These are phyloP conservation scores for Microplitis demolitor DNA, from an alignment of 1,140 invertebrate genomes.

Conservation along the genomic window DNA sequence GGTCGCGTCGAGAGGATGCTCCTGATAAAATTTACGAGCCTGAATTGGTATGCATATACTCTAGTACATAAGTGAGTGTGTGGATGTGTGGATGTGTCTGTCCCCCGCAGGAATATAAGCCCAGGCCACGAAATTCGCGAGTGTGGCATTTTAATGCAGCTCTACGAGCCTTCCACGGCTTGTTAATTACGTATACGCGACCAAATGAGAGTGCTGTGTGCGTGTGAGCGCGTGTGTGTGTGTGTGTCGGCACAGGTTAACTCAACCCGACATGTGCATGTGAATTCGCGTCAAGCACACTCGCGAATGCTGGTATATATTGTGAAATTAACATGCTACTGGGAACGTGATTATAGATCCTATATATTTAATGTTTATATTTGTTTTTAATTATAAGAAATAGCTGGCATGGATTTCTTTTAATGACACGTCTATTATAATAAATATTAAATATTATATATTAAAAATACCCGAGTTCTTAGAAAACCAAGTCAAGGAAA, in stretches of 20 bases:
- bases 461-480: neutral
- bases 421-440: neutral
- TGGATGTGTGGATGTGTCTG: too few species aligned
- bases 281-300: conserved; percentile 10
- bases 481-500: neutral
- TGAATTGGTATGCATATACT: neutral
- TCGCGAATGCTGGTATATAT: neutral
- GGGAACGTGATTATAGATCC: neutral
- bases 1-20: conserved; percentile 2
- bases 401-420: neutral
- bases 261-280: neutral
- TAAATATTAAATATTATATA: neutral
- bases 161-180: conserved; percentile 13
- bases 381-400: neutral
- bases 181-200: conserved; percentile 19
- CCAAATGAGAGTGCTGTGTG: neutral
- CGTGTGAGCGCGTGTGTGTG: neutral
- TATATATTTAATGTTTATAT: neutral
- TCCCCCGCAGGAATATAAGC: neutral
- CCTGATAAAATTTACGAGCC: conserved; percentile 13
- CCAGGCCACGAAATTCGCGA: conserved; percentile 15
- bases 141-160: conserved; percentile 21
- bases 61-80: too few species aligned
- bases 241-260: neutral
- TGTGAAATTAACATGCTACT: conserved; percentile 6